Evolutionary conservation across 2,113 vertebrate genomes (phyloP).

Genomic region (Psephotus haematonotus): DNA sequence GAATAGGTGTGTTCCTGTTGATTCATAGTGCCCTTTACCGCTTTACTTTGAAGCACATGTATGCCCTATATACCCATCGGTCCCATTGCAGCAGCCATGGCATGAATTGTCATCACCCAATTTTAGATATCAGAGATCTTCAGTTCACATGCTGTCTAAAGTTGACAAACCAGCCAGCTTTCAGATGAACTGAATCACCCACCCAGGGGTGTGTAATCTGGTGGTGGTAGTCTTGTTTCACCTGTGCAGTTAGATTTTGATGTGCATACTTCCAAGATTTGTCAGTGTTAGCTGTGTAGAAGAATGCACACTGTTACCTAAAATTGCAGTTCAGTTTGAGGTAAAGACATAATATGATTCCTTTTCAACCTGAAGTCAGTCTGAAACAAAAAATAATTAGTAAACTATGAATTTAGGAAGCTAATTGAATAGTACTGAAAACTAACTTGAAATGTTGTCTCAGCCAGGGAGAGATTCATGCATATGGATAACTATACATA

Average conservation of each 20-base stretch:
- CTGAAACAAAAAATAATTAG: not conserved
- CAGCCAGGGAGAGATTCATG: not conserved
- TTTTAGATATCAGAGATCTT: not conserved
- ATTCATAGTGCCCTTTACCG: not conserved
- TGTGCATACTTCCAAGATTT: not conserved
- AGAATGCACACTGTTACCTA: not conserved
- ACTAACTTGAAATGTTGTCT: not conserved
- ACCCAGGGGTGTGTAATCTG: not conserved
- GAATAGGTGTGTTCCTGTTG: not conserved
- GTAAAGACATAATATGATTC: not conserved
- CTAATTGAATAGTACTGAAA: not conserved
- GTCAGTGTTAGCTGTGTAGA: not conserved
- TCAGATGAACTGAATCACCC: not conserved
- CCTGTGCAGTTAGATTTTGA: fast-evolving
- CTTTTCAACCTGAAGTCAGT: not conserved
- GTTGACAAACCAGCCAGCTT: not conserved
- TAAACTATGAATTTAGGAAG: not conserved
- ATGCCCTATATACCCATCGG: not conserved
- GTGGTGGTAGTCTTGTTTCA: not conserved
- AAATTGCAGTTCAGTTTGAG: not conserved
- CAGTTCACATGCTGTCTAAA: not conserved
- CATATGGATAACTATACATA: not conserved
- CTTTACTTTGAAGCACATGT: not conserved
- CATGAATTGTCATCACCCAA: not conserved
- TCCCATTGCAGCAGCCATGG: not conserved